Conservation (phyloP, 2,888 invertebrate species). For the Anthophora plumipes region DNA sequence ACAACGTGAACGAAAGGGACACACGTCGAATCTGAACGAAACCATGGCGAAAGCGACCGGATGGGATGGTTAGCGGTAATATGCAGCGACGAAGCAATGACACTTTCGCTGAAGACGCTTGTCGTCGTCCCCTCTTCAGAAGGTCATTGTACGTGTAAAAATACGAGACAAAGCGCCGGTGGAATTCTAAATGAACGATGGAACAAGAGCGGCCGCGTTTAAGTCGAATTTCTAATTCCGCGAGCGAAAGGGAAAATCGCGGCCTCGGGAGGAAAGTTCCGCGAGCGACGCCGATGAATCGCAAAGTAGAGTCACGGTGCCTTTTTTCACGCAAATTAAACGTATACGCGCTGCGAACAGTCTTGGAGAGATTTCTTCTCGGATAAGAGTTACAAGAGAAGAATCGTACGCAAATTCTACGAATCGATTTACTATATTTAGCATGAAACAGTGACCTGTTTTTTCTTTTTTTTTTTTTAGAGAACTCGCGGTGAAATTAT, state of each 20-base stretch:
- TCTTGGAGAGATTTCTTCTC: neutral
- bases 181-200: conserved; percentile 68
- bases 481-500: no score
- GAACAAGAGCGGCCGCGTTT: conserved; percentile 62
- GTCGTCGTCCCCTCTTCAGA: conserved; percentile 52
- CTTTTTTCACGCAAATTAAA: conserved; percentile 3
- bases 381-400: neutral
- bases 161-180: conserved; percentile 52
- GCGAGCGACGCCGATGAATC: conserved; percentile 48
- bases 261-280: conserved; percentile 64
- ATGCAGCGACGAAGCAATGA: conserved; percentile 61
- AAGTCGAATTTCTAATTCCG: conserved; percentile 75
- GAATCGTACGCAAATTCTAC: neutral
- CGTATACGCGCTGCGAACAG: neutral
- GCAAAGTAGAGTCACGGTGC: conserved; percentile 9
- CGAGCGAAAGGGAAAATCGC: conserved; percentile 73
- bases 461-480: no score
- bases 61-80: conserved; percentile 43
- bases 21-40: conserved; percentile 43
- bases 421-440: neutral
- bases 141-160: conserved; percentile 75
- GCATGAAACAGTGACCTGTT: neutral
- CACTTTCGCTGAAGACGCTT: conserved; percentile 70
- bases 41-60: conserved; percentile 62
- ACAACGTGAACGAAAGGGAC: conserved; percentile 1